These are phyloP conservation scores for Lasioglossum pauxillum DNA, from an alignment of 2,888 invertebrate species.

Conservation along the genomic window DNA sequence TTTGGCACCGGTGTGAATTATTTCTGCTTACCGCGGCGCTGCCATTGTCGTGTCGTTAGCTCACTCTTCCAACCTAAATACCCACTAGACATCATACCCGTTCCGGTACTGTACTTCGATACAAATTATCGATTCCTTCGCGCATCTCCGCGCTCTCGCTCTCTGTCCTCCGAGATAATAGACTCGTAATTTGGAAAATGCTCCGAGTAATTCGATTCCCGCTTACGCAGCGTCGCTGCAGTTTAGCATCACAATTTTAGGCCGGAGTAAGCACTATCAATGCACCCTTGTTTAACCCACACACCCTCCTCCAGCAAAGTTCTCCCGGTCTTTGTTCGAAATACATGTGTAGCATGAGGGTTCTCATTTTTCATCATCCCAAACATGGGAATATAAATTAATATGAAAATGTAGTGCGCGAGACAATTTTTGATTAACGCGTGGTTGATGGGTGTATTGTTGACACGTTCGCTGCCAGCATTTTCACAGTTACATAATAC, in stretches of 20 bases:
- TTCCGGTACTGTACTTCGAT: neutral
- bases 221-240: neutral
- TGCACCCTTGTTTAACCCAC: neutral
- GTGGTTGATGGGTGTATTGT: too few relatives aligned
- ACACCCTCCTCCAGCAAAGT: neutral
- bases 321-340: neutral
- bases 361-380: neutral
- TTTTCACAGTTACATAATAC: too few relatives aligned
- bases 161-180: neutral
- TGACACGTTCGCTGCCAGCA: too few relatives aligned
- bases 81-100: neutral
- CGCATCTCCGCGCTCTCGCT: neutral
- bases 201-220: neutral
- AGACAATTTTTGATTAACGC: too few relatives aligned
- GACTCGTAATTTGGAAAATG: neutral
- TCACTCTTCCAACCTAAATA: slow-evolving; percentile 10
- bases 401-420: too few relatives aligned
- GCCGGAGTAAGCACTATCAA: neutral
- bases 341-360: neutral
- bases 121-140: slow-evolving; percentile 3
- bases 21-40: slow-evolving; percentile 32
- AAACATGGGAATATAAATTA: too few relatives aligned
- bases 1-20: slow-evolving; percentile 60
- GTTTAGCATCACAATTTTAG: neutral
- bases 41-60: slow-evolving; percentile 5